phyloP scores from a whole-genome alignment of 2,888 invertebrate species.

The Augiades crinisus region DNA sequence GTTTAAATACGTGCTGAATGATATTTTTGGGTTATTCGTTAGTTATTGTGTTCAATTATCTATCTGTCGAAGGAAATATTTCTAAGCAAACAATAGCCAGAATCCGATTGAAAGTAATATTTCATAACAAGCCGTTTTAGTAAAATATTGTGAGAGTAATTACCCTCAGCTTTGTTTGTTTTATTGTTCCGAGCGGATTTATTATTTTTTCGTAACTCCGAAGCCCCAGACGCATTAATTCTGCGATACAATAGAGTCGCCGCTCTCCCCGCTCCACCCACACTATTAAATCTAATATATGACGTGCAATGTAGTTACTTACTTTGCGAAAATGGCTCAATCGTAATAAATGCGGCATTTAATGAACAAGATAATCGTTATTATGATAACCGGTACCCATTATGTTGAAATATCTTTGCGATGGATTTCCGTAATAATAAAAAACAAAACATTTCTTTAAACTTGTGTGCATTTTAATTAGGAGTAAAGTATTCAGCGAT shows the following conservation, averaged over 20 bases:
- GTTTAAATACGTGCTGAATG: no score
- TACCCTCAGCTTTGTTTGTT: slow-evolving; percentile 6
- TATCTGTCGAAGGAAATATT: no score
- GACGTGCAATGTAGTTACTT: slow-evolving; percentile 20
- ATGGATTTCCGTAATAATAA: no score
- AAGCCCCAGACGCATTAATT: slow-evolving; percentile 43
- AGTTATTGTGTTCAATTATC: no score
- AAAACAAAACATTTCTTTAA: no score
- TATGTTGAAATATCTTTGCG: no score
- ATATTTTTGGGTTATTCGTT: no score
- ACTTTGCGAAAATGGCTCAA: slow-evolving; percentile 16
- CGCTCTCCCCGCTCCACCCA: slow-evolving; percentile 26
- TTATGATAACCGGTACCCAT: not conserved
- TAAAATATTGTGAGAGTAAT: slow-evolving; percentile 10
- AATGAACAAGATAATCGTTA: not conserved
- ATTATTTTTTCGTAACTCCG: slow-evolving; percentile 28
- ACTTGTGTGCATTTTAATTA: slow-evolving; percentile 8
- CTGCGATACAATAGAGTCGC: slow-evolving; percentile 38
- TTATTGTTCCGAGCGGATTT: slow-evolving; percentile 16
- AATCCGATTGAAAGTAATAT: not conserved
- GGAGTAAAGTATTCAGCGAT: not conserved
- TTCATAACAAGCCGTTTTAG: not conserved
- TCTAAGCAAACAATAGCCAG: not conserved
- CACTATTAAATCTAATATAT: slow-evolving; percentile 29
- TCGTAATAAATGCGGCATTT: slow-evolving; percentile 16